Evolutionary conservation across 2,888 invertebrate species (phyloP).

Genomic region (Epinotia brunnichana): DNA sequence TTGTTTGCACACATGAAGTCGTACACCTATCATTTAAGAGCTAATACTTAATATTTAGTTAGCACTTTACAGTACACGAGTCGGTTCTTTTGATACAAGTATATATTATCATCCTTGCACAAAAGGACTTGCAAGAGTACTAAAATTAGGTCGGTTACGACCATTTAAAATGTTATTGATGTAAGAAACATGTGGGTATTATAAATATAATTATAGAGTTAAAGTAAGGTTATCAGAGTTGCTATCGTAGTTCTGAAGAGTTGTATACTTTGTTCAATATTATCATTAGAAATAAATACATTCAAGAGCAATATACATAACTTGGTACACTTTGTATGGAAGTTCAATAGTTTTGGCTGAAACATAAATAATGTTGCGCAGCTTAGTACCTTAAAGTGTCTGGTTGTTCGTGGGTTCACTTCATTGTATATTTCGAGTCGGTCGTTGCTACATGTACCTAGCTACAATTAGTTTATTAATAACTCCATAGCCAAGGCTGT

Average conservation of each 20-base stretch:
- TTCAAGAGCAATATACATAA: too few relatives aligned
- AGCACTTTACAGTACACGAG: not conserved
- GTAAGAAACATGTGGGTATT: not conserved
- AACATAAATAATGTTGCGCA: too few relatives aligned
- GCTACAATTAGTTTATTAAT: too few relatives aligned
- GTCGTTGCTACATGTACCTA: too few relatives aligned
- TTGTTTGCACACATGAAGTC: not conserved
- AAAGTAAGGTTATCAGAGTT: slow-evolving; percentile 10
- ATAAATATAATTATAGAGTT: not conserved
- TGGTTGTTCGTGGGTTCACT: too few relatives aligned
- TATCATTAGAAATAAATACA: not conserved
- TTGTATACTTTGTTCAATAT: slow-evolving; percentile 6
- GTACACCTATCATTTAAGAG: slow-evolving; percentile 8
- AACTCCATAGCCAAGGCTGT: too few relatives aligned
- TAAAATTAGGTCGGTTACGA: not conserved
- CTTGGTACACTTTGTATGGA: too few relatives aligned
- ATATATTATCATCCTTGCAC: not conserved
- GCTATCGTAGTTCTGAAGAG: slow-evolving; percentile 2
- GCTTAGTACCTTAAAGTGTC: too few relatives aligned
- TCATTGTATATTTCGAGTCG: too few relatives aligned
- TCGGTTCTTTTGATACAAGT: slow-evolving; percentile 21
- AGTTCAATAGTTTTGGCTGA: too few relatives aligned
- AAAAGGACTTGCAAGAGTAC: not conserved
- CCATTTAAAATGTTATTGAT: not conserved
- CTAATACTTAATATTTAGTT: not conserved